Base-by-base conservation (phyloP, 30 jellyfish, hydroid and myxozoan species). In the Mastigias papua region DNA sequence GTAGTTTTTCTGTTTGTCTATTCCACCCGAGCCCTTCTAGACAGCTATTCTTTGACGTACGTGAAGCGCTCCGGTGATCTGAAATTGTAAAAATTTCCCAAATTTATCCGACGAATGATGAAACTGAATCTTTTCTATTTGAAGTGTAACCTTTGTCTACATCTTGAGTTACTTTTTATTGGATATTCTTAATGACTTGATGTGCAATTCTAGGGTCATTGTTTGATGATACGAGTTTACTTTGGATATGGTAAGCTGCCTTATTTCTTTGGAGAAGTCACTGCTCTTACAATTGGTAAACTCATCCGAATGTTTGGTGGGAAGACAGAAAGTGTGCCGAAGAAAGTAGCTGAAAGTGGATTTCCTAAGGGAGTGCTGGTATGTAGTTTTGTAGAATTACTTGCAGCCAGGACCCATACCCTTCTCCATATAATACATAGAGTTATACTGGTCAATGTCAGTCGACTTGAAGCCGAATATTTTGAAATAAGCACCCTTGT, bases 291-390 rank as follows among this genome's bases (percentile, higher is more conserved):
- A 17, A 89, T 94, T 60, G 99, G 99, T 42, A 94, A 94, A 49
- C 90, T 94, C 31, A 91, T 90, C 48, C 95, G 99, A 16, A 94
- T 94, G 99, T 80, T 93, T 86, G 99, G 99, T 34, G 97, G 96
- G 0, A 69, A 72, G 22, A 86, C 97, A 16, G 78, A 25, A 51
- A 31, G 95, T 32, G 78, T 94, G 0, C 99, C 99, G 25, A 86
- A 54, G 1, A 84, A 90, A 16, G 97, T 94, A 16, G 84, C 90
- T 8, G 81, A 58, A 10, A 73, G 98, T 51, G 99, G 99, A 31
- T 94, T 94, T 76, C 99, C 99, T 1, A 78, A 94, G 75, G 99
- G 99, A 3, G 93, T 84, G 2, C 10, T 76, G 92, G 99, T 94
- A 79, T 73, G 97, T 68, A 73, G 1, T 5, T 42, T n/a, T n/a